phyloP scores from a whole-genome alignment of 2,888 invertebrate species.

The Phyllotreta cruciferae region DNA sequence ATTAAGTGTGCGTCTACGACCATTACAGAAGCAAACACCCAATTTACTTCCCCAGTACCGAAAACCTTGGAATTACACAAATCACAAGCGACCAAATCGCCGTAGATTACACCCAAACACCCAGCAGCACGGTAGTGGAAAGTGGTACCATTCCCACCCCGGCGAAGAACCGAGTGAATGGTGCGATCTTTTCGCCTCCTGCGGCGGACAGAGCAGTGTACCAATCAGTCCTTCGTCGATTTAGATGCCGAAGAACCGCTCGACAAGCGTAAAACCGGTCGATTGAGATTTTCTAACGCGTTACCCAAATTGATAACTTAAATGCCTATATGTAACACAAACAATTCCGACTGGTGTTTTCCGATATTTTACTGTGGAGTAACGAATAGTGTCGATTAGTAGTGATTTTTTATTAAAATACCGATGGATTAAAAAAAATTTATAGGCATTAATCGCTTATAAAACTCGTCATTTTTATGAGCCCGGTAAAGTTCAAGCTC shows the following conservation, averaged over 20 bases:
- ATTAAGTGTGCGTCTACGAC: no score
- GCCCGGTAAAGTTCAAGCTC: no score
- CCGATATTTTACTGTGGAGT: no score
- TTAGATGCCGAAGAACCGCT: slow-evolving; percentile 51
- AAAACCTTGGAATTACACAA: slow-evolving; percentile 37
- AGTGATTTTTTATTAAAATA: no score
- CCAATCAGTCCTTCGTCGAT: slow-evolving; percentile 51
- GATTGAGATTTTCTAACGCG: slow-evolving; percentile 20
- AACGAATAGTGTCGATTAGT: no score
- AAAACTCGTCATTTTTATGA: no score
- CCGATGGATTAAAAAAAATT: no score
- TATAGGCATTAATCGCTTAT: no score
- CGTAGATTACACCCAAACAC: slow-evolving; percentile 32
- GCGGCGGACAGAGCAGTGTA: slow-evolving; percentile 44
- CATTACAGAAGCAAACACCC: no score
- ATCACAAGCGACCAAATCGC: slow-evolving; percentile 34
- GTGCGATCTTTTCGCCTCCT: slow-evolving; percentile 46
- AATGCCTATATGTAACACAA: neutral
- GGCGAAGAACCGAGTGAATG: slow-evolving; percentile 51
- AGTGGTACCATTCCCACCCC: slow-evolving; percentile 52
- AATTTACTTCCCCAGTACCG: neutral
- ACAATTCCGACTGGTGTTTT: neutral
- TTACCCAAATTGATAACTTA: neutral
- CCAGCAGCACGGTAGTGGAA: slow-evolving; percentile 36
- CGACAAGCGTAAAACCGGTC: slow-evolving; percentile 36